Evolutionary conservation across 2,797 vertebrate species (phyloP).

Genomic region (Chiroxiphia lanceolata): DNA sequence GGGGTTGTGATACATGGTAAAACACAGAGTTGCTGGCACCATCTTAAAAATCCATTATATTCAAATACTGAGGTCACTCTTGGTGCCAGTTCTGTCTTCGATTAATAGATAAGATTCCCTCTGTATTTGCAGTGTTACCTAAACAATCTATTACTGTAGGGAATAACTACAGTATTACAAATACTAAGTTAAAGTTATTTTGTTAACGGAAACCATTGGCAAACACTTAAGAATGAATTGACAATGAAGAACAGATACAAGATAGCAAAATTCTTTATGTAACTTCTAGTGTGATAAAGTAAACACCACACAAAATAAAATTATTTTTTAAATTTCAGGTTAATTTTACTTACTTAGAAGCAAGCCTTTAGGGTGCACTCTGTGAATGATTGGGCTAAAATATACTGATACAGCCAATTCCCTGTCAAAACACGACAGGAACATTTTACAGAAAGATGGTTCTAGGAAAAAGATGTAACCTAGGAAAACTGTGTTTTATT

Average conservation of each 20-base stretch:
- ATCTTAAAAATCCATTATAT: conserved; percentile 34
- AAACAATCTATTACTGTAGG: conserved; percentile 54
- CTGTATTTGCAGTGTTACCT: conserved; percentile 59
- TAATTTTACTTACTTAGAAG: neutral
- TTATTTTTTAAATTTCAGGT: neutral
- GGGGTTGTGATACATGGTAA: neutral
- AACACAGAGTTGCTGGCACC: neutral
- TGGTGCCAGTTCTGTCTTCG: conserved; percentile 38
- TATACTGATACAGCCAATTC: neutral
- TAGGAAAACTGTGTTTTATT: neutral
- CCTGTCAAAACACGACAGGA: neutral
- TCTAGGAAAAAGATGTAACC: neutral
- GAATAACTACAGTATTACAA: conserved; percentile 57
- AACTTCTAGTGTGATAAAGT: neutral
- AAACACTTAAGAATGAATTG: conserved; percentile 64
- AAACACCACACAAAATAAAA: neutral
- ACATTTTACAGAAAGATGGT: neutral
- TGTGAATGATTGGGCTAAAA: neutral
- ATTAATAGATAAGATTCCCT: conserved; percentile 58
- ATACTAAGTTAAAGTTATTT: conserved; percentile 55
- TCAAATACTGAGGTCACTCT: conserved; percentile 30
- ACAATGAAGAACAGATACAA: conserved; percentile 39
- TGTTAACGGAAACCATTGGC: conserved; percentile 54
- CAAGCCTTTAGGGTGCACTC: neutral
- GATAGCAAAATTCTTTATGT: conserved; percentile 16